Conservation (phyloP, 2,797 vertebrate genomes). For the Otolemur crassicaudatus region DNA sequence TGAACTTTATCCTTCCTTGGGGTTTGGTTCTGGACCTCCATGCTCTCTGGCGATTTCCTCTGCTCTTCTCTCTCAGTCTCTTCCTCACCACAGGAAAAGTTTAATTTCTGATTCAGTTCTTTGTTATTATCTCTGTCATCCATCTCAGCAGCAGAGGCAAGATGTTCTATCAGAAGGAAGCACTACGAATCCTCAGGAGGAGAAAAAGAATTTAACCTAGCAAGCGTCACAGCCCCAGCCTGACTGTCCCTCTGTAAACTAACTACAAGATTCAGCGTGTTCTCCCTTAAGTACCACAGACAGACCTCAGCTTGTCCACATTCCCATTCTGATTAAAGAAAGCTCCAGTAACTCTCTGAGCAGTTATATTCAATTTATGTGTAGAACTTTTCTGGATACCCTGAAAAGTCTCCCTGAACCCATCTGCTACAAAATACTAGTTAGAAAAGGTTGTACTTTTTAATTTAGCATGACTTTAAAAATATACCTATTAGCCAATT, state of each 20-base stretch:
- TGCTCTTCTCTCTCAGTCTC: conserved; percentile 52
- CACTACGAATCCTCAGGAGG: rapidly evolving
- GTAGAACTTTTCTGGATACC: not conserved
- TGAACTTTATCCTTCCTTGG: not conserved
- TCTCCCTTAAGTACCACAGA: conserved; percentile 57
- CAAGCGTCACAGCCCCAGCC: rapidly evolving
- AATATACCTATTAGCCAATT: not conserved
- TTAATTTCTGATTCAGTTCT: conserved; percentile 89
- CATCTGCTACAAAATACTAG: not conserved
- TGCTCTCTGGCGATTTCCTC: conserved; percentile 14
- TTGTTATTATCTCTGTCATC: conserved; percentile 80
- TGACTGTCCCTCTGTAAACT: not conserved
- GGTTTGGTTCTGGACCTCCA: conserved; percentile 56
- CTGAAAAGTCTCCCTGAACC: conserved; percentile 83
- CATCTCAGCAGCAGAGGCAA: conserved; percentile 75
- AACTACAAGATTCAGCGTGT: rapidly evolving
- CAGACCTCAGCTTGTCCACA: conserved; percentile 43
- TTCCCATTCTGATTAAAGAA: conserved; percentile 62
- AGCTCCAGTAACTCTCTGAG: not conserved
- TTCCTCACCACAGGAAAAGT: conserved; percentile 90
- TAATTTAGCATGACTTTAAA: not conserved
- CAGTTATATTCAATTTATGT: not conserved
- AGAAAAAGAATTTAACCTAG: not conserved
- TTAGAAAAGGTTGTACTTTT: not conserved
- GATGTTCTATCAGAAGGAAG: not conserved